These are phyloP conservation scores for Yponomeuta plumbellus DNA, from an alignment of 2,888 invertebrate species.

Conservation along the genomic window DNA sequence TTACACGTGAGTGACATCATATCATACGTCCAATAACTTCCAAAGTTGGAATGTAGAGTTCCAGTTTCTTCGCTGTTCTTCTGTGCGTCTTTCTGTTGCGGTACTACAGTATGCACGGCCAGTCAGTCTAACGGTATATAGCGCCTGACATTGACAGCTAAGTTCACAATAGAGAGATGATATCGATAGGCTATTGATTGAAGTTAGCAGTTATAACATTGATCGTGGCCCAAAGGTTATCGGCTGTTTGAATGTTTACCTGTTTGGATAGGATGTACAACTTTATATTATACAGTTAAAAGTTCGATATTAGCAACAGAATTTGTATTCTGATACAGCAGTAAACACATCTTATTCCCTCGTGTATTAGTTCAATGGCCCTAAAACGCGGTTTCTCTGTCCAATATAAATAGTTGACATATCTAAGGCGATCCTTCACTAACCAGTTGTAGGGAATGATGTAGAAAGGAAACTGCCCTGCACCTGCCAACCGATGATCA, in stretches of 20 bases:
- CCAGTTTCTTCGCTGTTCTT: neutral
- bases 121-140: neutral
- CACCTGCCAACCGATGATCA: neutral
- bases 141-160: neutral
- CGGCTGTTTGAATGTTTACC: no score
- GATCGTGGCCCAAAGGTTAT: no score
- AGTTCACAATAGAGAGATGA: neutral
- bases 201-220: neutral
- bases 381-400: neutral
- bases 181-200: neutral
- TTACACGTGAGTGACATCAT: no score
- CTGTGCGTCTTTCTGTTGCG: neutral
- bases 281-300: no score
- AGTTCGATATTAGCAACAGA: no score
- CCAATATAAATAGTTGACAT: slow-evolving; percentile 1
- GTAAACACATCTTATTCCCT: no score
- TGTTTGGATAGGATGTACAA: no score
- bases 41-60: no score
- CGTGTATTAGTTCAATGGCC: neutral
- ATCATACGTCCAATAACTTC: no score
- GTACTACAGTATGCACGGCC: neutral
- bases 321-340: no score
- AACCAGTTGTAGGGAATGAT: neutral
- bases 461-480: neutral
- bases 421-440: neutral